Evolutionary conservation across 2,797 vertebrate species (phyloP).

Genomic region (Onychomys leucogaster): DNA sequence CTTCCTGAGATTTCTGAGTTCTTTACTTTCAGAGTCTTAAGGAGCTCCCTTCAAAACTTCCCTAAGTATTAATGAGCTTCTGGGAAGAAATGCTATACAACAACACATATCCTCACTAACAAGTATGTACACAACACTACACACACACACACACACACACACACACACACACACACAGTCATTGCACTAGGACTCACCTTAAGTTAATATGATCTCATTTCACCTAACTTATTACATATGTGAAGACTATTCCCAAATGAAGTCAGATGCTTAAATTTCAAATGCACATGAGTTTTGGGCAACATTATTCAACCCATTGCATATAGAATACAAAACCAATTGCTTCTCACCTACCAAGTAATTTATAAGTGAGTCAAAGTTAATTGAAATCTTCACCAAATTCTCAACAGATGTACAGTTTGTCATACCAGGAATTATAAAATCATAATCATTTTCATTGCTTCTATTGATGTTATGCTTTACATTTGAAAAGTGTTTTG

Average conservation of each 20-base stretch:
- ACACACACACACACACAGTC: not conserved
- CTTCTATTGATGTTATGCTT: not conserved
- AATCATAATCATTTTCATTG: conserved; percentile 5
- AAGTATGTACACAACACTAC: not conserved
- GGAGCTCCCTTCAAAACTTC: not conserved
- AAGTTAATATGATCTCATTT: not conserved
- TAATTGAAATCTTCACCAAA: conserved; percentile 36
- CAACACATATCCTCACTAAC: not conserved
- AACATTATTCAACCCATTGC: not conserved
- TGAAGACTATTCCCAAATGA: conserved; percentile 3
- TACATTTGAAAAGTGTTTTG: conserved; percentile 10
- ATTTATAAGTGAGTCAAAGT: conserved; percentile 14
- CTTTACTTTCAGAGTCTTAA: not conserved
- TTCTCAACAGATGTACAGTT: not conserved
- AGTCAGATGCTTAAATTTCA: not conserved
- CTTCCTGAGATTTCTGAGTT: not conserved
- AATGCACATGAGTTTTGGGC: not conserved
- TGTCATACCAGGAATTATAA: conserved; percentile 21
- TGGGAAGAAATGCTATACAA: not conserved
- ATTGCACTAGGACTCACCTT: not conserved
- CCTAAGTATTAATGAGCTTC: not conserved
- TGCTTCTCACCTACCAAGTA: conserved; percentile 3
- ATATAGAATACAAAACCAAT: not conserved
- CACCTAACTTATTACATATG: not conserved
- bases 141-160: not conserved